phyloP scores from a whole-genome alignment of 1,140 invertebrate species.

The Bombus sylvicola region DNA sequence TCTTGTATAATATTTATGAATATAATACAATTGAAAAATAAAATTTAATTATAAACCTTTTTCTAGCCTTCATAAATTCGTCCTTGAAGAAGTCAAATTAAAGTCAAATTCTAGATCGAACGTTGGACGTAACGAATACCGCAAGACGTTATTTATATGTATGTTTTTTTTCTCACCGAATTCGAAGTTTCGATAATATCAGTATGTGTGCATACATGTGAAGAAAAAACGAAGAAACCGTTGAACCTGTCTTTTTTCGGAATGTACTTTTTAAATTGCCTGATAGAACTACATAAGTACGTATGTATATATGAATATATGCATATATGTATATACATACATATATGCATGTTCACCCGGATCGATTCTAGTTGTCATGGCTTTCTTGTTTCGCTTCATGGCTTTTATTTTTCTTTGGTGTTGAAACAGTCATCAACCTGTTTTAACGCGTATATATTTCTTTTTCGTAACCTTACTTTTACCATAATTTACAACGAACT shows the following conservation, averaged over 20 bases:
- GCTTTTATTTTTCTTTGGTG: neutral
- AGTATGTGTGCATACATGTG: neutral
- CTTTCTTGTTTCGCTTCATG: neutral
- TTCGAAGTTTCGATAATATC: neutral
- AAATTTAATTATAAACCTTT: neutral
- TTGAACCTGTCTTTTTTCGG: neutral
- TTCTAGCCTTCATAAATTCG: neutral
- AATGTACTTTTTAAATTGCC: neutral
- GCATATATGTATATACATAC: no score
- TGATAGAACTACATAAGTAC: neutral
- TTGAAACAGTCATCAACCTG: conserved; percentile 19
- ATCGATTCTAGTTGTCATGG: neutral
- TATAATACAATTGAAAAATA: no score
- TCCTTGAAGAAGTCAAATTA: no score
- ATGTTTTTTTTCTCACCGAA: neutral
- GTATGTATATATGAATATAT: neutral
- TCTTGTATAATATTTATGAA: neutral
- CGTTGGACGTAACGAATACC: no score
- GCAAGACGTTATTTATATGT: neutral
- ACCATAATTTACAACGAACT: no score
- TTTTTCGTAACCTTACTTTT: neutral
- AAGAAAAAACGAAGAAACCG: neutral
- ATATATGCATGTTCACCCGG: neutral
- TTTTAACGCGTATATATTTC: no score
- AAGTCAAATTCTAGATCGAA: no score